Base-by-base conservation (phyloP, 2,888 invertebrate species). In the Pyrocoelia pectoralis region DNA sequence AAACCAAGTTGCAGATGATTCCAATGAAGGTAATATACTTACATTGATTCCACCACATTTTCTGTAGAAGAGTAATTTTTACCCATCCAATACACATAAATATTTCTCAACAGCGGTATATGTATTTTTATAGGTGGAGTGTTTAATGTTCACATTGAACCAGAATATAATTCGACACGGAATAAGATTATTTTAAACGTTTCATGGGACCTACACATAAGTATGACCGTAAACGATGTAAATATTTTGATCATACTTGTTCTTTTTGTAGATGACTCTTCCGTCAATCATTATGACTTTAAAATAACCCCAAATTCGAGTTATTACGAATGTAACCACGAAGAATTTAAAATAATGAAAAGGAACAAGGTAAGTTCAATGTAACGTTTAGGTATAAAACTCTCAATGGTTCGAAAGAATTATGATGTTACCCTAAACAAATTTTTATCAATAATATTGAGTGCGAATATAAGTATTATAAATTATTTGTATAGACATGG, bases 121-220 rank as follows among this genome's bases (percentile, higher is more conserved):
- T n/a, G n/a, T n/a, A 13, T 50, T 50, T 18, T 50, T 50, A 10
- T n/a, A 53, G 55, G 19, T 9, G 28, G 19, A 3, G 19, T 51
- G n/a, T 46, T 14, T 8, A 50, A 61, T 24, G 29, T 61, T 24
- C 15, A 17, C 18, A 38, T 61, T 6, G 17, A 14, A 14, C 50
- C 61, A 3, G 24, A 50, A 28, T 61, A 61, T 33, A 33, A 19
- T 24, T 10, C 46, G 1, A 24, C 41, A 9, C 41, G 51, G 8
- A 55, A 61, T 40, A 56, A 61, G 43, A 52, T 61, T 14, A 15
- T 61, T 3, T 33, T 61, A 5, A 51, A 61, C 24, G 46, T 61
- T 3, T 50, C 61, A 1, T 61, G 61, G 61, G 48, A 33, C 28
- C 40, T 28, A 38, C 56, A 55, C 0, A 24, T 18, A 56, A 51